Percentiles rank a stretch among this genome's conserved stretches.
Evolutionary conservation across 2,888 invertebrate genomes (phyloP).

Genomic region (Odiellus spinosus): DNA sequence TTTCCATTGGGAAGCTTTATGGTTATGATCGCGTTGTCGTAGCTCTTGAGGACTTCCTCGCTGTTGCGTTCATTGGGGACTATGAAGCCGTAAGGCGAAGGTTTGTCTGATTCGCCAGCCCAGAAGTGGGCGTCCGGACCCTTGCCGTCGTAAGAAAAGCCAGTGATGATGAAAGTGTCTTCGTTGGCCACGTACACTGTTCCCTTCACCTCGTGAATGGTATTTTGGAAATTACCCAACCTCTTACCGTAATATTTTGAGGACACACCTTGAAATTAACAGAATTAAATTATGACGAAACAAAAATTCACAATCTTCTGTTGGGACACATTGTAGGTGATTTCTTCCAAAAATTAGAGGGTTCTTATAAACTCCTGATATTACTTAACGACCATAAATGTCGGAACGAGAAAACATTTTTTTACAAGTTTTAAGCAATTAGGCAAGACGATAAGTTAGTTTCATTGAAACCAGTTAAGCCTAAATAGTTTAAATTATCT

Average conservation of each 20-base stretch:
- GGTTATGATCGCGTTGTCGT: constrained; percentile 63
- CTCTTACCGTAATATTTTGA: constrained; percentile 13
- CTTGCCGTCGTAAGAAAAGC: constrained; percentile 78
- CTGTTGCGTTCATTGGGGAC: constrained; percentile 56
- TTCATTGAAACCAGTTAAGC: no score
- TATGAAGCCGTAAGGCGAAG: constrained; percentile 50
- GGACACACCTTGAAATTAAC: no score
- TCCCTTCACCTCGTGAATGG: constrained; percentile 15
- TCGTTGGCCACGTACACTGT: constrained; percentile 69
- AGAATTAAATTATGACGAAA: no score
- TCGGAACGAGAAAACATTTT: no score
- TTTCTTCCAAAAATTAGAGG: no score
- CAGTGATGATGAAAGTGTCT: constrained; percentile 66
- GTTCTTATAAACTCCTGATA: no score
- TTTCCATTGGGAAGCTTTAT: constrained; percentile 66
- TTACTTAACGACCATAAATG: no score
- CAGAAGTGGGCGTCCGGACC: constrained; percentile 85
- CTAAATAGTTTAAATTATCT: no score
- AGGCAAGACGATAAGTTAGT: no score
- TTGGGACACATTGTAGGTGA: no score
- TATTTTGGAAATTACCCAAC: constrained; percentile 10
- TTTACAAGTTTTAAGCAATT: no score
- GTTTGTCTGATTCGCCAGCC: constrained; percentile 53
- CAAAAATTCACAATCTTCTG: no score
- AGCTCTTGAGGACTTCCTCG: constrained; percentile 52